Evolutionary conservation across 2,113 vertebrate genomes (phyloP), one percentile per base, ranked within the genome.

Genomic region (Dolichallabes microphthalmus): DNA sequence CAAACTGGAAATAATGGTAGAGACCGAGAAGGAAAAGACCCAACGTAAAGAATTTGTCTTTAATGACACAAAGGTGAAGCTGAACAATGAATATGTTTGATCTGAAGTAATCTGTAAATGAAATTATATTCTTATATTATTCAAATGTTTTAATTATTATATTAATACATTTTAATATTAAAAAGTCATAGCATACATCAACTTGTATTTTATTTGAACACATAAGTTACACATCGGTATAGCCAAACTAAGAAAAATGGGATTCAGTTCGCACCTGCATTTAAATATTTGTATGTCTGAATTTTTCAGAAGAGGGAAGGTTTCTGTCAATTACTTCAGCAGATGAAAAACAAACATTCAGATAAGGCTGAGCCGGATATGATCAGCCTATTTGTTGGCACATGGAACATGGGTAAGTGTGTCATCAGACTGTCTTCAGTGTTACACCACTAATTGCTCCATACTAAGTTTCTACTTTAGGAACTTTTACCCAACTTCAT

Each of bases 301-400:
- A 60, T 66, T 35, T 50, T 88, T 27, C 90, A 99, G 98, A 99
- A 99, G 90, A 96, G 98, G 90, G 98, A 99, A 88, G 98, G 97
- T 0, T 99, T 98, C 91, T 98, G 98, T 90, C 98, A 99, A 82
- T 96, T 99, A 60, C 95, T 99, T 82, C 98, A 99, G 90, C 98
- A 98, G 90, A 99, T 99, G 98, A 99, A 99, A 93, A 99, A 98
- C 91, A 98, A 97, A 87, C 98, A 99, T 89, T 97, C 98, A 0
- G 96, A 96, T 80, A 98, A 99, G 90, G 94, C 96, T 0, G 98
- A 99, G 86, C 98, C 98, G 0, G 98, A 99, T 91, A 98, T 99
- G 97, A 97, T 99, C 92, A 97, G 96, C 57, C 92, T 99, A 88
- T 99, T 99, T 93, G 95, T 97, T 50, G 98, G 98, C 84, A 98